These are phyloP conservation scores for Hippocampus abdominalis DNA, from an alignment of 2,113 vertebrate genomes.

Conservation along the genomic window DNA sequence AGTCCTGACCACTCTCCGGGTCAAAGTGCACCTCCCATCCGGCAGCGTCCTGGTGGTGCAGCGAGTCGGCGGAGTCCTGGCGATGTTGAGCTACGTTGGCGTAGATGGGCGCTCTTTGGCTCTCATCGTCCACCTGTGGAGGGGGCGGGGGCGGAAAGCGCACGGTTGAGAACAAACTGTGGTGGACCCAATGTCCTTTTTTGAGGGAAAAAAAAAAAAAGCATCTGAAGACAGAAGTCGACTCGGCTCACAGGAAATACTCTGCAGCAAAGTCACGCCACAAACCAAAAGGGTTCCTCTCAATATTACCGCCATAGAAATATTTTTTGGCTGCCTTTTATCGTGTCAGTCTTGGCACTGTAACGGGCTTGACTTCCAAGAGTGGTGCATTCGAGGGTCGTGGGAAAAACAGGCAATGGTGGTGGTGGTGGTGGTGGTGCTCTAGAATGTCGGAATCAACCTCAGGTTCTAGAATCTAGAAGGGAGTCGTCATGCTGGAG, in stretches of 20 bases:
- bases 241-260: conserved; percentile 51
- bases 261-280: conserved; percentile 1
- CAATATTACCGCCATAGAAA: background rate
- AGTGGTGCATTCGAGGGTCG: too few species aligned
- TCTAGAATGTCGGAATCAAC: too few species aligned
- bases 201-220: background rate
- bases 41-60: conserved; percentile 26
- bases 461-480: too few species aligned
- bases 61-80: conserved; percentile 29
- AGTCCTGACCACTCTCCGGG: conserved; percentile 78
- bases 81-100: conserved; percentile 81
- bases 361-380: too few species aligned
- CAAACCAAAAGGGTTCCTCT: background rate
- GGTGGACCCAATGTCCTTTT: background rate
- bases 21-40: conserved; percentile 90
- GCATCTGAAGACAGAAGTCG: background rate
- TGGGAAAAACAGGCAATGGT: too few species aligned
- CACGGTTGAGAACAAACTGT: too few species aligned
- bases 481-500: background rate
- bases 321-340: background rate
- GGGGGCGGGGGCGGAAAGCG: too few species aligned
- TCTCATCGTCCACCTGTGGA: conserved; percentile 60
- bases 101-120: conserved; percentile 71
- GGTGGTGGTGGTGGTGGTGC: too few species aligned
- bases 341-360: too few species aligned